Base-by-base conservation (phyloP, 2,888 invertebrate genomes). In the Protophormia terraenovae region DNA sequence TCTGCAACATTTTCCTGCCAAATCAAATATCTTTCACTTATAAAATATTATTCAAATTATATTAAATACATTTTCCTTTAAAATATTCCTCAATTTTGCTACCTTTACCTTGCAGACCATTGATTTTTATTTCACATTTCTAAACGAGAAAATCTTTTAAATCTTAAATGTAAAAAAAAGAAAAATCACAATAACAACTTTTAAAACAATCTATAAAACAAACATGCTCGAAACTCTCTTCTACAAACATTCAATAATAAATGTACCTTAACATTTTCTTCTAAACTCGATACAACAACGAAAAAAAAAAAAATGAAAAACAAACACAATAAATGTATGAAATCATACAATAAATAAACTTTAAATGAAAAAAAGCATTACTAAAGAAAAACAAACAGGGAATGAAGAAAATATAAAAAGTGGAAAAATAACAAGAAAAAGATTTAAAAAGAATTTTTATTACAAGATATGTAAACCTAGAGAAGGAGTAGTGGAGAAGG, bases 401-500 rank as follows among this genome's bases (percentile, higher is more conserved):
- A 47, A n/a, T 58, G 16, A 77, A n/a, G 10, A 27, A 45, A 45
- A 16, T 16, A 10, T 47, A 10, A 27, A n/a, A n/a, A n/a, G n/a
- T n/a, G 16, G 27, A 22, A 87, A 86, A 88, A 87, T 89, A 89
- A 88, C 89, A 88, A n/a, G n/a, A n/a, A n/a, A n/a, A 90, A 89
- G 90, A 91, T 91, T 91, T 90, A 1, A 90, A 90, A 90, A 90
- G 89, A 89, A 90, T 89, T 89, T 90, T 88, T 88, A 88, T 81
- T 75, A 19, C 19, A 29, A 29, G 22, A 22, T 22, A 53, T 38
- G 50, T 19, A 27, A n/a, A n/a, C n/a, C n/a, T 29, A 14, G 55
- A 55, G 19, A 45, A 32, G 5, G 22, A 41, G 5, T n/a, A 29
- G 41, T 29, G 12, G 55, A 55, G 19, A 45, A 32, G 5, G 22